These are phyloP conservation scores for Antennarius maculatus DNA, from an alignment of 2,797 vertebrate species.

Conservation along the genomic window DNA sequence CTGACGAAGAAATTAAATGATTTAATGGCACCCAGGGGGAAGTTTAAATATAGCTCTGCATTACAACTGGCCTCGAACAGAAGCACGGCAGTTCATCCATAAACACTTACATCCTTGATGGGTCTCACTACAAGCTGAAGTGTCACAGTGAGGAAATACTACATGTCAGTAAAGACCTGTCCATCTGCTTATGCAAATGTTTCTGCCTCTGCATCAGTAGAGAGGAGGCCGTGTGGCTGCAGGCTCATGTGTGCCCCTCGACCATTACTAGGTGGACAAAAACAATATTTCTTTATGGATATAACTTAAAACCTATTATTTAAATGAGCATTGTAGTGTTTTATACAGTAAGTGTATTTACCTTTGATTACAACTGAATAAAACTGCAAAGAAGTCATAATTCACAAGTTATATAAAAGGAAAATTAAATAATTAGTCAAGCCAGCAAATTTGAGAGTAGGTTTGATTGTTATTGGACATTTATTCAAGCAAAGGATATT, in stretches of 20 bases:
- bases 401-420: neutral
- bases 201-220: slow-evolving; percentile 6
- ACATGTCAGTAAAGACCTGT: slow-evolving; percentile 13
- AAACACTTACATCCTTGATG: slow-evolving; percentile 58
- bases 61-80: slow-evolving; percentile 67
- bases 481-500: slow-evolving; percentile 43
- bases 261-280: slow-evolving; percentile 71
- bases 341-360: neutral
- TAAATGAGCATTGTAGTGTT: slow-evolving; percentile 5
- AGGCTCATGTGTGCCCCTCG: slow-evolving; percentile 11
- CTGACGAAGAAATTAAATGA: slow-evolving; percentile 84
- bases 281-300: slow-evolving; percentile 8
- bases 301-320: neutral
- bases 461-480: slow-evolving; percentile 39
- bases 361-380: slow-evolving; percentile 12
- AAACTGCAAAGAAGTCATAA: slow-evolving; percentile 7
- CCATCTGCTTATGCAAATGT: slow-evolving; percentile 6
- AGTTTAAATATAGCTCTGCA: slow-evolving; percentile 82
- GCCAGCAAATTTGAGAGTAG: slow-evolving; percentile 9
- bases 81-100: slow-evolving; percentile 71
- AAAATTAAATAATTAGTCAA: slow-evolving; percentile 9
- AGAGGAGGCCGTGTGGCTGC: neutral
- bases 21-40: slow-evolving; percentile 82
- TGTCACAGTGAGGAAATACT: slow-evolving; percentile 28
- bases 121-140: slow-evolving; percentile 7